Base-by-base conservation (phyloP, 2,797 vertebrate genomes). In the Numenius phaeopus region DNA sequence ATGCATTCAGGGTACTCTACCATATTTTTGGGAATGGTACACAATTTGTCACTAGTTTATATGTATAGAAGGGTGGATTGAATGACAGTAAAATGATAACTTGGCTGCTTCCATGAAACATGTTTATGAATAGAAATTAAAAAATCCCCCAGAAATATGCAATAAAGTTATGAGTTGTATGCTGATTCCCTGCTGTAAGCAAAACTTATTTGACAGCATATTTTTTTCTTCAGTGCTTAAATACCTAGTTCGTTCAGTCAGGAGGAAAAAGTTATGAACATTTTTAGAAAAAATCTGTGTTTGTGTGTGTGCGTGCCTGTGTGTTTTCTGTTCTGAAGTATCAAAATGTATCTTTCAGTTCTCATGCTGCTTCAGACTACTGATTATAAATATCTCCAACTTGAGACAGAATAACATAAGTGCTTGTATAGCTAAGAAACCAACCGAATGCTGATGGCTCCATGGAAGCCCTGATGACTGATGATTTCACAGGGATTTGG, bases 281-380 rank as follows among this genome's bases (percentile, higher is more conserved):
- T 17, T 76, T 87, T 65, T n/a, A 64, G 17, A 24, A 44, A 42
- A 49, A 3, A 18, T 10, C 7, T 13, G 4, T 42, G 1, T 55
- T 11, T 37, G 1, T 59, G 11, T 37, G 4, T 39, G 12, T 14
- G 5, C 1, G 2, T 18, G 5, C 1, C 0, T 39, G 23, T 30
- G 21, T 26, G 18, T 77, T 94, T 91, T 54, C 17, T 5, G 54
- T 50, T 58, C 23, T 66, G 24, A 88, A 34, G 1, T 61, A 73
- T 44, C 3, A 55, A 77, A 88, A 85, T 7, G 0, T 11, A 8
- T 7, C 0, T 57, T 89, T n/a, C 24, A 52, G 3, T 42, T 83
- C 17, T 46, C 15, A 32, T 32, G 6, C 6, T 66, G 26, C 14
- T 80, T 90, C 20, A 32, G 40, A 34, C 22, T 80, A 42, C 6